Conservation (phyloP, 2,113 vertebrate genomes). For the Microcebus murinus region DNA sequence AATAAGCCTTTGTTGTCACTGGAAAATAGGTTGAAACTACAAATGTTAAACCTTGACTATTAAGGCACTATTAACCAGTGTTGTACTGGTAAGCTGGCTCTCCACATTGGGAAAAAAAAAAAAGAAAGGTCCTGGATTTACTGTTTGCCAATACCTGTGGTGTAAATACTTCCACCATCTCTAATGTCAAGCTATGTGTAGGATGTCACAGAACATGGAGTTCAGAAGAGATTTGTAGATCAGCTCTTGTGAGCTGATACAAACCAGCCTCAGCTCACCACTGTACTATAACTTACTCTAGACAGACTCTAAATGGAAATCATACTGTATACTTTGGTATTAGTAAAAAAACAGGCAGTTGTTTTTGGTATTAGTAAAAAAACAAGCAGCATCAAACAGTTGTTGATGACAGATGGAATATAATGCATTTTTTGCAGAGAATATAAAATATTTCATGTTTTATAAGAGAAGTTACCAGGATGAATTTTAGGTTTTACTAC, state of each 20-base stretch:
- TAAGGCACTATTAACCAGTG: not conserved
- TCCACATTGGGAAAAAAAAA: not conserved
- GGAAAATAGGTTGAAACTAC: not conserved
- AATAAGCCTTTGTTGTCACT: not conserved
- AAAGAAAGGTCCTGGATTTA: not conserved
- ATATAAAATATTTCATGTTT: conserved; percentile 24
- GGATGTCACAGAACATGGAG: not conserved
- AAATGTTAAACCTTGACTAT: not conserved
- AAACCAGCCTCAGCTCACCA: not conserved
- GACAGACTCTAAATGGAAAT: not conserved
- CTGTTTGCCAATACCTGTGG: not conserved
- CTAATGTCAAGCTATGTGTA: not conserved
- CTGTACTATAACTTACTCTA: not conserved
- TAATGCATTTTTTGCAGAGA: not conserved
- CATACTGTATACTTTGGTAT: not conserved
- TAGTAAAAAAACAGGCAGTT: not conserved
- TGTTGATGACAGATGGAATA: not conserved
- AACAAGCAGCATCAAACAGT: not conserved
- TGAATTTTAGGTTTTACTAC: not conserved
- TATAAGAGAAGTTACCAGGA: not conserved
- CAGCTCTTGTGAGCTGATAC: not conserved
- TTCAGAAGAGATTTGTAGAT: not conserved
- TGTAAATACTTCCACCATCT: not conserved
- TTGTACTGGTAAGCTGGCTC: not conserved
- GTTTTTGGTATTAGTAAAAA: not conserved